Evolutionary conservation across 2,113 vertebrate genomes (phyloP), one percentile per base, ranked within the genome.

Genomic region (Podocnemis expansa): DNA sequence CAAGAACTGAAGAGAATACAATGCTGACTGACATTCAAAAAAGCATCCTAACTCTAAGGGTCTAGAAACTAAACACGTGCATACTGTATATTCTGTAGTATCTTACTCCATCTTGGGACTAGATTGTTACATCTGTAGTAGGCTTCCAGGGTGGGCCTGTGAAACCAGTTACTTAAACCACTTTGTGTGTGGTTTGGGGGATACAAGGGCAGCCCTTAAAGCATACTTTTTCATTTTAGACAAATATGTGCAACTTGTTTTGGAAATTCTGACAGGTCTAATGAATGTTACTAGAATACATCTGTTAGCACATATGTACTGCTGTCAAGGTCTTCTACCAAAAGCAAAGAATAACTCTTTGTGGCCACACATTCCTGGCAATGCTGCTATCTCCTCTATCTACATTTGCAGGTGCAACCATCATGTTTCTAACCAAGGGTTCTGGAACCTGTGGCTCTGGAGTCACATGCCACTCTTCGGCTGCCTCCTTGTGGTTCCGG

Each of bases 341-440:
- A 60, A 52, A 94, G 49, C 38, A 34, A 10, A 31, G 41, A 81
- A n/a, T 88, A 81, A 43, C 16, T n/a, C 56, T 67, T 84, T 58
- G 10, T 89, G 88, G 60, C 52, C 19, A 43, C 75, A 81, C 92
- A 55, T 79, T 91, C 82, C 56, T 93, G 24, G 34, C 89, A 73
- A 87, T 95, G 92, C 52, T 93, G 52, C 93, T 90, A 80, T 95
- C 82, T 47, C 63, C 91, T 82, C 89, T 84, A 93, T 75, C 31
- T 84, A 55, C 0, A 0, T 81, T 51, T 90, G 84, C 60, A 88
- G 55, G 52, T 96, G 89, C 89, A 80, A 51, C 82, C 84, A 91
- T 43, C 51, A 85, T n/a, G 49, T 38, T 2, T 2, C 34, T 84
- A 87, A n/a, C n/a, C n/a, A n/a, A n/a, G n/a, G n/a, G n/a, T n/a